Conservation (phyloP, 2,888 invertebrate species). For the Lingula anatina region DNA sequence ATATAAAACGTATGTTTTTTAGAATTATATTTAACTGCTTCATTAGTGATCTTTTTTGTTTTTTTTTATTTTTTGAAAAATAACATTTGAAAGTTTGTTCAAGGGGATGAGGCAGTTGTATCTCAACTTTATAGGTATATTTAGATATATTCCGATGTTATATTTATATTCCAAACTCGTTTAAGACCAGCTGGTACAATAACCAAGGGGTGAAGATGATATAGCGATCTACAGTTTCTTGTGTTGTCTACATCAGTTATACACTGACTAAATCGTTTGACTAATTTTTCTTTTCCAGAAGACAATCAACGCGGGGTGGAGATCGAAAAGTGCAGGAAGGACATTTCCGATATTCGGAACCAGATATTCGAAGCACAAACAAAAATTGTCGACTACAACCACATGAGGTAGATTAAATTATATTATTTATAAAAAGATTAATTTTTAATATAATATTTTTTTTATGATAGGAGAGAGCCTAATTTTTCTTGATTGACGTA, state of each 20-base stretch:
- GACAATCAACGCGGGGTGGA: conserved; percentile 50
- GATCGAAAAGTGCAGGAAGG: conserved; percentile 51
- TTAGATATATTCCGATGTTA: neutral
- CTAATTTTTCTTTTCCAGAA: conserved; percentile 22
- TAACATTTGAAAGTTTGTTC: no score
- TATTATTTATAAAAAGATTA: neutral
- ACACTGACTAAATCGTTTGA: no score
- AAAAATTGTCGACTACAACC: conserved; percentile 41
- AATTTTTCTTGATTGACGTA: no score
- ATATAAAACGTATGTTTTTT: no score
- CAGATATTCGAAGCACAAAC: conserved; percentile 46
- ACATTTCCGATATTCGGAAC: conserved; percentile 48
- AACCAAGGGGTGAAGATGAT: no score
- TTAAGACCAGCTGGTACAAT: no score
- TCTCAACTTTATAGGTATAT: neutral
- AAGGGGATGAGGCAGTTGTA: neutral
- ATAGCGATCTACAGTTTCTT: no score
- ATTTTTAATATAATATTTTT: neutral
- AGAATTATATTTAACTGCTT: no score
- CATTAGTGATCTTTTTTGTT: no score
- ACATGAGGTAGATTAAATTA: conserved; percentile 20
- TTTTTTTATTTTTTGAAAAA: no score
- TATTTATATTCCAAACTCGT: no score
- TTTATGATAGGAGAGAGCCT: neutral
- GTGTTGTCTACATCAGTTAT: no score